Base-by-base conservation (phyloP, 2,113 vertebrate species). In the Thamnaconus septentrionalis region DNA sequence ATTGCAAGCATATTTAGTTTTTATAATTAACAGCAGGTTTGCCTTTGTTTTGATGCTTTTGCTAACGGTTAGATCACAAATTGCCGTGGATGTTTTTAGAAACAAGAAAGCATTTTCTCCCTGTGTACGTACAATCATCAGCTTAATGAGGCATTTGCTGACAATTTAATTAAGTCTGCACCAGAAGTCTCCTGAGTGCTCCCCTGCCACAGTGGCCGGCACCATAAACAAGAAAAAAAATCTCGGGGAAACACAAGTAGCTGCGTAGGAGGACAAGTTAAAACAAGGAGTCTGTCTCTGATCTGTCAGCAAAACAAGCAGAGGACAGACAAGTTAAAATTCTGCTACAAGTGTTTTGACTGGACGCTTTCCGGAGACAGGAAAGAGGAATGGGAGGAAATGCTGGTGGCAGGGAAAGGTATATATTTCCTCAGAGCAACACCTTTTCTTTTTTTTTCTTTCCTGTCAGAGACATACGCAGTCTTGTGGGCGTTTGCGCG, bases 101-200 rank as follows among this genome's bases (percentile, higher is more conserved):
- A n/a, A 50, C 31, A 6, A 55, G 18, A 31, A 31, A 31, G 18
- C 18, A 31, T 31, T 31, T 31, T 31, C 18, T 31, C 18, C 18
- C 53, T 43, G 9, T 74, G n/a, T 77, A 9, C 0, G 51, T 66
- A 43, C 43, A 64, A 61, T 75, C 61, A 61, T 54, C 53, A 56
- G 54, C 69, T 81, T 89, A 90, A 88, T 82, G 45, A 86, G 81
- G 71, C 78, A 64, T 72, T 75, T 64, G 50, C 60, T 87, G 86
- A 88, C 83, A 91, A 61, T 73, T 71, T 88, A 88, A 90, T 92
- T 85, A 87, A 70, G 72, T 84, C 77, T 72, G 78, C 81, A 76
- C 67, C 59, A 45, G 5, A 44, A 69, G 73, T 78, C 73, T 88
- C 85, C 73, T 59, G 7, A 18, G 69, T 58, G 66, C 66, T 59